Base-by-base conservation (phyloP, 2,888 invertebrate genomes). In the Hybos culiciformis region DNA sequence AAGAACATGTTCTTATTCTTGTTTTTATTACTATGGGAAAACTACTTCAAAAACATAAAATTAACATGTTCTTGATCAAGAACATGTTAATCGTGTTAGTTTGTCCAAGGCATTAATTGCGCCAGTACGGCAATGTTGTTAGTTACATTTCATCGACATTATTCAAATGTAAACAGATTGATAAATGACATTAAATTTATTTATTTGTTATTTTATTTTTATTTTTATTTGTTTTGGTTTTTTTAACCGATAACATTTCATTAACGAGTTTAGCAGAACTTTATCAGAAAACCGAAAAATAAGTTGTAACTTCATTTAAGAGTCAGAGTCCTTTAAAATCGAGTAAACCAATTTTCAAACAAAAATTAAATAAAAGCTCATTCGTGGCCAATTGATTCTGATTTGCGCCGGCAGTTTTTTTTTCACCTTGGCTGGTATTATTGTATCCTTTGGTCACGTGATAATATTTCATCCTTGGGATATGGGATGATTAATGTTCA, bases 401-500 rank as follows among this genome's bases (percentile, higher is more conserved):
- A 71, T 31, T 50, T 57, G 8, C 54, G 68, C 40, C 57, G 46
- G 3, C 23, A 61, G 12, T 92, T 80, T 69, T 82, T 94, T 59
- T 66, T 94, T n/a, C n/a, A n/a, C n/a, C n/a, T n/a, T n/a, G n/a
- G n/a, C n/a, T 46, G 94, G 94, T 5, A 67, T 94, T 39, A 85
- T 96, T 23, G 91, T 87, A 2, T 93, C 94, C 0, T 96, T 96
- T 72, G 94, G 96, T 0, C 81, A 90, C 59, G 69, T 96, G 47
- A 88, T 96, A 55, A 90, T 0, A 83, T 96, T 23, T 66, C 76
- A 8, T 70, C 76, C 45, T 92, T 93, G 67, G 47, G 14, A 19
- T 87, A 85, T 55, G 93, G 93, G 19, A 88, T 94, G 72, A 69
- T 94, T 24, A 96, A 96, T 70, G 83, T 94, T 0, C 96, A 96